A percentile compares a stretch with the other conserved stretches of the same genome.
These are phyloP conservation scores for Xenopus petersii DNA, from an alignment of 2,797 vertebrate genomes.

Conservation along the genomic window DNA sequence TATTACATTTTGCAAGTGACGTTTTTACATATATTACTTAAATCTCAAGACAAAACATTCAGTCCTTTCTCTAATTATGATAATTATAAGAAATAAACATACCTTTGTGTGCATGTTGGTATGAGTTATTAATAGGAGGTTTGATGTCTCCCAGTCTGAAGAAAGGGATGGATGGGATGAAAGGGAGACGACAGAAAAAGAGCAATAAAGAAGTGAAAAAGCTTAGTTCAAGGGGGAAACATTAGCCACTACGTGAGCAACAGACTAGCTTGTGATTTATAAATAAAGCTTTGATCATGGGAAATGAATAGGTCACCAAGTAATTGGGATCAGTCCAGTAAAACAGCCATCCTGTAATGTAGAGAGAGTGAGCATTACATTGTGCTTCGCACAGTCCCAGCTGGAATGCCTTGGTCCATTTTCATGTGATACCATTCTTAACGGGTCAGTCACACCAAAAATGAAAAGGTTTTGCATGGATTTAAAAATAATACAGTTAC, in stretches of 20 bases:
- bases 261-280: slow-evolving; percentile 30
- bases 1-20: too few relatives aligned
- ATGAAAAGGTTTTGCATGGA: too few relatives aligned
- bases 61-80: too few relatives aligned
- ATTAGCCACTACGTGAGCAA: slow-evolving; percentile 21
- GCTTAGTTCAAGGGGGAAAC: slow-evolving; percentile 13
- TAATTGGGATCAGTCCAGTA: slow-evolving; percentile 28
- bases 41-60: too few relatives aligned
- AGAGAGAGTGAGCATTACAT: slow-evolving; percentile 41
- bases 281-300: slow-evolving; percentile 34
- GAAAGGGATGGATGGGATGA: background rate
- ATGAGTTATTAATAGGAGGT: background rate
- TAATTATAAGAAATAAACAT: background rate
- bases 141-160: background rate
- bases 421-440: slow-evolving; percentile 39
- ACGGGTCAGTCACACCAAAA: too few relatives aligned
- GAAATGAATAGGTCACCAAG: slow-evolving; percentile 44
- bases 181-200: background rate
- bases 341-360: slow-evolving; percentile 26
- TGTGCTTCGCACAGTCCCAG: slow-evolving; percentile 16
- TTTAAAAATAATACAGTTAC: too few relatives aligned
- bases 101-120: background rate
- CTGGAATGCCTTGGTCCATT: slow-evolving; percentile 29
- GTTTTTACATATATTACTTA: too few relatives aligned
- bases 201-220: slow-evolving; percentile 6